phyloP scores from a whole-genome alignment of 2,113 vertebrate genomes.

The Corythaixoides concolor region DNA sequence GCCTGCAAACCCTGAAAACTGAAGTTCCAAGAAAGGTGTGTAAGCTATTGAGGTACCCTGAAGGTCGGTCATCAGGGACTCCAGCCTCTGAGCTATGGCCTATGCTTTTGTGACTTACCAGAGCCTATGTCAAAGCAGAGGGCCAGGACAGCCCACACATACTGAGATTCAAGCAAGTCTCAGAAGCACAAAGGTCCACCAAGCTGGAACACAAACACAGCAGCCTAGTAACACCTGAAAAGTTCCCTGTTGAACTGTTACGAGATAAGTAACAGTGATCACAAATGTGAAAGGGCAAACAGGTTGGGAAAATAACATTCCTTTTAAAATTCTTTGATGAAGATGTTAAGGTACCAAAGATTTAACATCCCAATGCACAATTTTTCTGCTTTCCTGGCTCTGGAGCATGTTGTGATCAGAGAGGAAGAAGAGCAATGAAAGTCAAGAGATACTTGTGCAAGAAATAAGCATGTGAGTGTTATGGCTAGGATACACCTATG shows the following conservation, averaged over 20 bases:
- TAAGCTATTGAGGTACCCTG: neutral
- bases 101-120: neutral
- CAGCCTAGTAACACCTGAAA: neutral
- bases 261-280: neutral
- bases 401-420: neutral
- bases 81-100: neutral
- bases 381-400: neutral
- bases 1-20: neutral
- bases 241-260: neutral
- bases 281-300: neutral
- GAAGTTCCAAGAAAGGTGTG: neutral
- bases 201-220: neutral
- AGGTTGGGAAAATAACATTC: neutral
- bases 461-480: neutral
- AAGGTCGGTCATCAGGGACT: neutral
- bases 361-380: neutral
- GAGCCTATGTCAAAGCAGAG: neutral
- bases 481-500: neutral
- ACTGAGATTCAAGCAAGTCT: neutral
- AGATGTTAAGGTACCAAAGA: neutral
- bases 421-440: neutral
- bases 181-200: neutral
- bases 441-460: neutral
- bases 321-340: neutral
- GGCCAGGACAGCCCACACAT: neutral